Base-by-base conservation (phyloP, 2,797 vertebrate species). In the Phrynocephalus guinanensis region DNA sequence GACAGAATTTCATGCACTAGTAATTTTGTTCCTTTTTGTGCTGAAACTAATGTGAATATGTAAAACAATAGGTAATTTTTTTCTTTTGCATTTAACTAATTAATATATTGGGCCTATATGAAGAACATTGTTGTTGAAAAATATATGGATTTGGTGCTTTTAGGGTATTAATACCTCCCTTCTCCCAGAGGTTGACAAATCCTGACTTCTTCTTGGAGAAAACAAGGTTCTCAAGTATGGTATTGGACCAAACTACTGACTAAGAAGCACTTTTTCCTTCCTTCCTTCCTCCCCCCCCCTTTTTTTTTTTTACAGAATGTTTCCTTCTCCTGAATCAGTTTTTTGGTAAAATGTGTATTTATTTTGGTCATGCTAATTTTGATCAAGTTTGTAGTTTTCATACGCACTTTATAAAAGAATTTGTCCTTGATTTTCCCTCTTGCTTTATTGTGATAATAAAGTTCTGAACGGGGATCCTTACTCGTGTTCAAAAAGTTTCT, bases 61-160 rank as follows among this genome's bases (percentile, higher is more conserved):
- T 95, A 93, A 87, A 78, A 73, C 84, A 92, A 91, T 87, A 71
- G 50, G 87, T 90, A 88, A 9, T 63, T 38, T 26, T 20, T 86
- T 92, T 86, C 85, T 82, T 89, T 95, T 91, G 83, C 1, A 0
- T 93, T 93, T 87, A 91, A 72, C 87, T 91, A 80, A 88, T 77
- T 91, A 93, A 18, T 90, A 89, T 89, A 80, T 85, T 86, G 60
- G 85, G 88, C 86, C 92, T 94, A 9, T 88, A 82, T 91, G 82
- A 87, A 86, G 76, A 92, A 86, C 88, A 92, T 82, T 63, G 67
- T 91, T 91, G 86, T 89, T 91, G 94, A 92, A 91, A 92, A 90
- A 92, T 93, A 95, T 93, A 95, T 79, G 87, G 90, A 94, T 95
- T 92, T 93, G 95, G 96, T 96, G 95, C 93, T 96, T 96, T 92